Conservation (phyloP, 2,113 vertebrate genomes). For the Mustela nigripes region DNA sequence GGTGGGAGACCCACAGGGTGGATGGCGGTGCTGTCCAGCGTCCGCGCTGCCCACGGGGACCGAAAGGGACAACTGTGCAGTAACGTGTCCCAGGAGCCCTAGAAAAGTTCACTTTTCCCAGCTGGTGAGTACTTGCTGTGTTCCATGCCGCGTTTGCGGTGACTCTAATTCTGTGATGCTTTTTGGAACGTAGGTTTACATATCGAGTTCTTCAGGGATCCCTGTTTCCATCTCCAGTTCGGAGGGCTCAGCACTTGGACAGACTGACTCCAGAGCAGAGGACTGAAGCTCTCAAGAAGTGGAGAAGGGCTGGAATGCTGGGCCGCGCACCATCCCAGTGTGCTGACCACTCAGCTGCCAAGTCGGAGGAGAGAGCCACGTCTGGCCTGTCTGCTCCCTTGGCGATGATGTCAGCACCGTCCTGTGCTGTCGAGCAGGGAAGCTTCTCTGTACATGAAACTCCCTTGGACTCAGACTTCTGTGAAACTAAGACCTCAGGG, state of each 20-base stretch:
- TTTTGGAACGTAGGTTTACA: slow-evolving; percentile 87
- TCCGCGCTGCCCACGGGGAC: not conserved
- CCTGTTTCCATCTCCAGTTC: slow-evolving; percentile 83
- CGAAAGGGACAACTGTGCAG: not conserved
- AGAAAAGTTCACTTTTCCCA: not conserved
- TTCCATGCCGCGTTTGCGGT: not conserved
- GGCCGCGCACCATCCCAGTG: not conserved
- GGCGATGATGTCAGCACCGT: slow-evolving; percentile 11
- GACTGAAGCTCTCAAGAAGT: slow-evolving; percentile 80
- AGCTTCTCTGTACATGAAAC: not conserved
- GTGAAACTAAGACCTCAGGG: not conserved
- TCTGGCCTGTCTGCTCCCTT: not conserved
- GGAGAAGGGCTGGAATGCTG: slow-evolving; percentile 75
- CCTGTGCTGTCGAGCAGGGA: not conserved
- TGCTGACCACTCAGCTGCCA: not conserved
- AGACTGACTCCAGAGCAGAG: slow-evolving; percentile 75
- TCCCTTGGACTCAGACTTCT: slow-evolving; percentile 23
- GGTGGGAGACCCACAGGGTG: not conserved
- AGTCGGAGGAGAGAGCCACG: not conserved
- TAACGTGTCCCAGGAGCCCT: not conserved
- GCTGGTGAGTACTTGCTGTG: not conserved
- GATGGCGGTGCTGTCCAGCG: not conserved
- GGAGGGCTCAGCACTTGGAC: slow-evolving; percentile 86
- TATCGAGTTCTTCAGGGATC: slow-evolving; percentile 89
- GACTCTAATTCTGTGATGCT: slow-evolving; percentile 33